Base-by-base conservation (phyloP, 2,888 invertebrate species). In the Drosophila dives region DNA sequence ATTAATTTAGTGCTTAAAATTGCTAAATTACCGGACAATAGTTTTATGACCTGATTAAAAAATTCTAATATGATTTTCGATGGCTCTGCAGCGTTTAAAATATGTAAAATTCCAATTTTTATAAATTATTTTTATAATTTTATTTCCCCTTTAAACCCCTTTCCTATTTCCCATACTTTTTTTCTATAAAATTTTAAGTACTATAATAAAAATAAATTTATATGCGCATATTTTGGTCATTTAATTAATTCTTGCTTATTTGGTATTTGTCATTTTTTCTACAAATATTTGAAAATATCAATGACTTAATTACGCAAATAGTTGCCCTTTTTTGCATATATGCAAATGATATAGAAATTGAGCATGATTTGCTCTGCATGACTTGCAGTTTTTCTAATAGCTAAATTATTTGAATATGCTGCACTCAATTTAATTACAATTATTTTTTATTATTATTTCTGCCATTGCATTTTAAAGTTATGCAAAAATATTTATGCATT, bases 391-490 rank as follows among this genome's bases (percentile, higher is more conserved):
- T 15, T 45, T 8, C 12, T 4, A 20, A 20, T 45, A 4, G 15
- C 3, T 20, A 20, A 20, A 7, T 15, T 45, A 45, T 45, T 15
- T 23, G 20, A 45, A 45, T 45, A 45, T 45, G 45, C 45, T 8
- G 45, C 45, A 45, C 45, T 45, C 15, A 45, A 45, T 45, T 45
- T 45, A 45, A 45, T 45, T 45, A 45, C 15, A 15, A 45, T 45
- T 23, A 45, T 8, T 45, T 45, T 23, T 23, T 45, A 45, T 15
- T 8, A 45, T 2, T 45, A 15, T 23, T 45, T 15, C 23, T 8
- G 45, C 45, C 20, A 23, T 45, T 45, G 45, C 45, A 15, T 45
- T 45, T 45, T 7, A 15, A 15, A 15, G 7, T 45, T 20, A 23
- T 45, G 45, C 12, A 42, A 42, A 42, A 20, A 23, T 23, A 23